phyloP scores from a whole-genome alignment of 2,888 invertebrate species.

The Andrena fulva region DNA sequence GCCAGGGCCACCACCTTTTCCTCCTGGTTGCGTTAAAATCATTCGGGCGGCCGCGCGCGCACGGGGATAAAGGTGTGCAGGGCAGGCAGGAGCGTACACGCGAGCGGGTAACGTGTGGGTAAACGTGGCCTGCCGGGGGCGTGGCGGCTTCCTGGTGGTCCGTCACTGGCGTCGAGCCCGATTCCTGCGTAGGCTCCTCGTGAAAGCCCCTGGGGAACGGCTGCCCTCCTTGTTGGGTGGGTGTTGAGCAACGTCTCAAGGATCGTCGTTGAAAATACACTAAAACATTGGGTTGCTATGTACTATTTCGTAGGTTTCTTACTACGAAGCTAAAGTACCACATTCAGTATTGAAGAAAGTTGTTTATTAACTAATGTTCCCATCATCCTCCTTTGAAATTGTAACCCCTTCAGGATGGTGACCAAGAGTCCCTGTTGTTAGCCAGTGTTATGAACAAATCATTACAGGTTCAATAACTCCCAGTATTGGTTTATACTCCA shows the following conservation, averaged over 20 bases:
- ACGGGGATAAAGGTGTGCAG: conserved; percentile 42
- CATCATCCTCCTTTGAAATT: not conserved
- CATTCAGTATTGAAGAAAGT: not conserved
- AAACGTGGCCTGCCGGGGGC: conserved; percentile 78
- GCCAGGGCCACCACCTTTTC: conserved; percentile 55
- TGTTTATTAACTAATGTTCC: not conserved
- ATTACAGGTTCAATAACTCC: not conserved
- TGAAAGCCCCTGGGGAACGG: conserved; percentile 29
- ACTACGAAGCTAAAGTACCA: not conserved
- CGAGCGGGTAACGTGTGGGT: conserved; percentile 66
- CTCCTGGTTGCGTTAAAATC: conserved; percentile 72
- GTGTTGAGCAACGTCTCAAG: not conserved
- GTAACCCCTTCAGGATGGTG: not conserved
- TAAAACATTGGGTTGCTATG: not conserved
- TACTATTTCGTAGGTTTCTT: not conserved
- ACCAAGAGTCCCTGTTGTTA: not conserved
- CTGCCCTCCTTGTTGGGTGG: conserved; percentile 10
- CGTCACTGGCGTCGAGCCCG: conserved; percentile 76
- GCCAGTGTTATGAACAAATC: not conserved
- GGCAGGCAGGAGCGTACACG: conserved; percentile 26
- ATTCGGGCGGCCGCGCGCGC: conserved; percentile 70
- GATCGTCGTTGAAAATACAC: not conserved
- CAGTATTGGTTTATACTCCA: conserved; percentile 3
- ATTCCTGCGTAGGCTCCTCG: conserved; percentile 39
- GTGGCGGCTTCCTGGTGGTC: conserved; percentile 84